phyloP scores from a whole-genome alignment of 2,113 vertebrate species.

The Brachypodius melanocephalos region DNA sequence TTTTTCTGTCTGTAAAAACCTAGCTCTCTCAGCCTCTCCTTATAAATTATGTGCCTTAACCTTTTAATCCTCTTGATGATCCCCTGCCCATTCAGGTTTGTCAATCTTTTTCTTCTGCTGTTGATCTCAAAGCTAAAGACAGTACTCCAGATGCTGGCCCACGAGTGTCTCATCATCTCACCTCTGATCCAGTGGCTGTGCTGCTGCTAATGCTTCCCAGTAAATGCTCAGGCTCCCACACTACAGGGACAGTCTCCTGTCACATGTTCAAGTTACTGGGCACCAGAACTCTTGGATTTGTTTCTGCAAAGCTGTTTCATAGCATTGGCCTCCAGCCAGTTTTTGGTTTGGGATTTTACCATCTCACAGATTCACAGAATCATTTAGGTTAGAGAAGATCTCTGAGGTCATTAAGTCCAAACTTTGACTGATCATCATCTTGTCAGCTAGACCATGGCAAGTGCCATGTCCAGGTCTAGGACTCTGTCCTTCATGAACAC shows the following conservation, averaged over 20 bases:
- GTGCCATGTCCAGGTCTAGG: background rate
- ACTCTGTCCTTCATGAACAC: background rate
- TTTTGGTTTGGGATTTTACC: background rate
- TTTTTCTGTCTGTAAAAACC: background rate
- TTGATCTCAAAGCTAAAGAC: background rate
- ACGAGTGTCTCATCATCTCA: background rate
- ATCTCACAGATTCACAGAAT: background rate
- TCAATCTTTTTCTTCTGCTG: background rate
- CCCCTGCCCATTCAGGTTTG: background rate
- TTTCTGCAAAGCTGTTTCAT: background rate
- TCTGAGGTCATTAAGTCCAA: background rate
- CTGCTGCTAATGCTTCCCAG: background rate
- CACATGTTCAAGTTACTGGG: background rate
- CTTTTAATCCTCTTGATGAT: background rate
- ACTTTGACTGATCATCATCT: background rate
- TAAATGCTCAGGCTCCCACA: background rate
- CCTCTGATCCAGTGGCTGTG: background rate
- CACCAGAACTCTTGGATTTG: background rate
- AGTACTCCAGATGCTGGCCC: background rate
- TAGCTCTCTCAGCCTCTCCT: background rate
- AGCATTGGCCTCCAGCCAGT: background rate
- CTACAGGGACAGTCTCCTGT: background rate
- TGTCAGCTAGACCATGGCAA: background rate
- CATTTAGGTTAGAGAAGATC: background rate
- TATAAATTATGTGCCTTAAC: background rate